phyloP scores from a whole-genome alignment of 2,888 invertebrate genomes.

The Athetis lepigone region DNA sequence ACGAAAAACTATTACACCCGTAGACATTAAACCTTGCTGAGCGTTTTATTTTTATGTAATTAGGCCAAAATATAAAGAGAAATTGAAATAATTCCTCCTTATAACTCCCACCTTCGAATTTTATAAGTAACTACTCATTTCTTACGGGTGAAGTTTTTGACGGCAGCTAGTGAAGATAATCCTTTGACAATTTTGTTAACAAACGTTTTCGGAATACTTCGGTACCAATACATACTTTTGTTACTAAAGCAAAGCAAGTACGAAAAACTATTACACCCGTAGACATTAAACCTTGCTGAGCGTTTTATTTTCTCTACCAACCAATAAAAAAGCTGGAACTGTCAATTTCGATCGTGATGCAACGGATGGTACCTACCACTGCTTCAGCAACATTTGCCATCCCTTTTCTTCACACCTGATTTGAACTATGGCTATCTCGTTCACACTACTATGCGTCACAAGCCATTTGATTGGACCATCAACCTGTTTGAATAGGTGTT shows the following conservation, averaged over 20 bases:
- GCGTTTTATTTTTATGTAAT: slow-evolving; percentile 48
- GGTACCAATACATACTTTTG: too few species aligned
- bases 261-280: slow-evolving; percentile 27
- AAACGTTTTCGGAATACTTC: too few species aligned
- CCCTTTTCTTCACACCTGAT: slow-evolving; percentile 60
- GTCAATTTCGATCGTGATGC: slow-evolving; percentile 57
- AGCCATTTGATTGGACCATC: slow-evolving; percentile 79
- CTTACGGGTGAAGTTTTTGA: too few species aligned
- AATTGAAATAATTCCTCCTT: too few species aligned
- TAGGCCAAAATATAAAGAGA: too few species aligned
- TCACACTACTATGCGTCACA: slow-evolving; percentile 64
- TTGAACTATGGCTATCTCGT: slow-evolving; percentile 66
- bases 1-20: slow-evolving; percentile 28
- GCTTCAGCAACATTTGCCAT: slow-evolving; percentile 59
- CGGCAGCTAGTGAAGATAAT: too few species aligned
- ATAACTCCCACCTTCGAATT: too few species aligned
- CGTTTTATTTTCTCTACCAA: slow-evolving; percentile 40
- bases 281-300: slow-evolving; percentile 32
- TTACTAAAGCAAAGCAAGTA: slow-evolving; percentile 27
- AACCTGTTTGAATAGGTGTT: slow-evolving; percentile 75
- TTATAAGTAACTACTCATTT: too few species aligned
- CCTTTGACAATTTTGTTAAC: too few species aligned
- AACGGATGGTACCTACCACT: slow-evolving; percentile 42
- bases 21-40: slow-evolving; percentile 32
- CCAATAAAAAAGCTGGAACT: slow-evolving; percentile 53